Evolutionary conservation across 1,140 invertebrate species (phyloP).

Genomic region (Drosophila biarmipes): DNA sequence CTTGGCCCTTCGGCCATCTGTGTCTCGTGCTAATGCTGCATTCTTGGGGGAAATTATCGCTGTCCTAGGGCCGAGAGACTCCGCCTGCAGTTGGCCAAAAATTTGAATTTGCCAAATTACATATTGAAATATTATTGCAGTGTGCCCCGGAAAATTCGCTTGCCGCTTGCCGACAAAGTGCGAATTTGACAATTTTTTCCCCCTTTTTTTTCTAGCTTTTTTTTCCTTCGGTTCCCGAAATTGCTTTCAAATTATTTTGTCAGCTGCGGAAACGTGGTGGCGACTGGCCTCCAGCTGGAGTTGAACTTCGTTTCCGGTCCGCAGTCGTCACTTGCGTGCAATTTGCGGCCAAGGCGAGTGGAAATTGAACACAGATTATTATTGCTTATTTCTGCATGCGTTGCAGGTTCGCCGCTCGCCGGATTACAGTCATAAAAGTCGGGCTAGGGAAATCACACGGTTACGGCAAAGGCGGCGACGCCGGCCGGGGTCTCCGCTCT

Average conservation of each 20-base stretch:
- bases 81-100: slow-evolving; percentile 52
- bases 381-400: slow-evolving; percentile 78
- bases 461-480: neutral
- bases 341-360: slow-evolving; percentile 66
- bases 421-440: slow-evolving; percentile 66
- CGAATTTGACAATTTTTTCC: slow-evolving; percentile 73
- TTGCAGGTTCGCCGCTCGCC: slow-evolving; percentile 45
- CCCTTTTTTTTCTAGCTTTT: slow-evolving; percentile 19
- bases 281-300: slow-evolving; percentile 8
- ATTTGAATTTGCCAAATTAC: slow-evolving; percentile 80
- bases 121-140: slow-evolving; percentile 83
- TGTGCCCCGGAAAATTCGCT: slow-evolving; percentile 56
- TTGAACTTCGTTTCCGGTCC: slow-evolving; percentile 38
- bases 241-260: slow-evolving; percentile 83
- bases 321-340: slow-evolving; percentile 58
- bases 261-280: slow-evolving; percentile 63
- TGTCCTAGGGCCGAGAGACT: slow-evolving; percentile 29
- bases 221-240: slow-evolving; percentile 55
- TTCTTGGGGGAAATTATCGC: slow-evolving; percentile 83
- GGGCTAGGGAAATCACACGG: slow-evolving; percentile 55
- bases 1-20: slow-evolving; percentile 68
- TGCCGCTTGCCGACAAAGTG: slow-evolving; percentile 51
- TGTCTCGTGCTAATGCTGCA: slow-evolving; percentile 75
- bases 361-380: slow-evolving; percentile 79
- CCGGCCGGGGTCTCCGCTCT: slow-evolving; percentile 15